Conservation (phyloP, 2,797 vertebrate genomes). For the Percopsis omiscomaycus region DNA sequence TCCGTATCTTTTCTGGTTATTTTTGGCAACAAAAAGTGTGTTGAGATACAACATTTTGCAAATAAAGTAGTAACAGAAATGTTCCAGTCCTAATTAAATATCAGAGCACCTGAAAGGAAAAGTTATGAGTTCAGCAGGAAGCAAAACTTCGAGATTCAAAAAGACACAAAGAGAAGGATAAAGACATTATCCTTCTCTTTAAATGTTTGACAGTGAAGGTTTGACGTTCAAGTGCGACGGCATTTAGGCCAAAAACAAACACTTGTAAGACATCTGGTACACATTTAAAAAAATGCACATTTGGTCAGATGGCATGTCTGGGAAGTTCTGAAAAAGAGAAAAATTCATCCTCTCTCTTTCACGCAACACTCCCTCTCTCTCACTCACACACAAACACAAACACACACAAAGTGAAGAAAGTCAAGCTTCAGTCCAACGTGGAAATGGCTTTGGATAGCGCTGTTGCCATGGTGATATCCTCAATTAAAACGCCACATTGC, state of each 20-base stretch:
- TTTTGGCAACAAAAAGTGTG: conserved; percentile 28
- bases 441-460: neutral
- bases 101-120: conserved; percentile 50
- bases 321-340: conserved; percentile 57
- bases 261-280: conserved; percentile 41
- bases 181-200: conserved; percentile 9
- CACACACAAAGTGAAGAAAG: conserved; percentile 2
- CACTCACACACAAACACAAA: conserved; percentile 5
- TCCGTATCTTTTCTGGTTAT: conserved; percentile 29
- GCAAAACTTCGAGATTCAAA: neutral
- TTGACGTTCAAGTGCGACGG: conserved; percentile 41
- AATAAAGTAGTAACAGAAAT: neutral
- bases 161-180: too few relatives aligned
- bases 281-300: conserved; percentile 43
- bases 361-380: neutral
- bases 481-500: neutral
- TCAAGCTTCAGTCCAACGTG: neutral
- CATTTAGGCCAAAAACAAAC: conserved; percentile 40
- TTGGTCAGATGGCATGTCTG: conserved; percentile 21
- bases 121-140: conserved; percentile 14
- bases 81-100: neutral
- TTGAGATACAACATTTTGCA: conserved; percentile 22
- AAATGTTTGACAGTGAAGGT: conserved; percentile 29
- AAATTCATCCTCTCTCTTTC: conserved; percentile 15
- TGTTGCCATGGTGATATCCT: neutral